phyloP scores from a whole-genome alignment of 2,113 vertebrate species.

The Cottus gobio region DNA sequence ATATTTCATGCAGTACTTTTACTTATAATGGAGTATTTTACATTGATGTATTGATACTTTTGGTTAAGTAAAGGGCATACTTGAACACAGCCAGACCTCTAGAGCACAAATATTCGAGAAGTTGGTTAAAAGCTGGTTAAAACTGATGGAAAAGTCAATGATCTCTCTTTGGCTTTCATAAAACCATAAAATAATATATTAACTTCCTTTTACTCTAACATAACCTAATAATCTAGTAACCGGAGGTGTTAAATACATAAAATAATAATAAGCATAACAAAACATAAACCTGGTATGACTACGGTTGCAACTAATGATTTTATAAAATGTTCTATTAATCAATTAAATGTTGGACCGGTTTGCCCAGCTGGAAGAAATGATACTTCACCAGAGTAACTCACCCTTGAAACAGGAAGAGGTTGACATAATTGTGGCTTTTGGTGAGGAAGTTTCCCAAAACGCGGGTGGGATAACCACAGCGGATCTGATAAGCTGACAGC shows the following conservation, averaged over 20 bases:
- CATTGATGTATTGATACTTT: too few relatives aligned
- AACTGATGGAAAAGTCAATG: not conserved
- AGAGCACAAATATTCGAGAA: not conserved
- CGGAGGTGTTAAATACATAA: not conserved
- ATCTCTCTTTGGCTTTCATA: not conserved
- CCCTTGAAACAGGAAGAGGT: slow-evolving; percentile 99
- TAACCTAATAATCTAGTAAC: not conserved
- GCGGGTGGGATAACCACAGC: slow-evolving; percentile 97
- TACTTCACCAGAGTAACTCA: slow-evolving; percentile 74
- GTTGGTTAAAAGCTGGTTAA: not conserved
- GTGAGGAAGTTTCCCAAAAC: slow-evolving; percentile 99
- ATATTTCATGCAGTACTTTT: too few relatives aligned
- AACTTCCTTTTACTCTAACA: too few relatives aligned
- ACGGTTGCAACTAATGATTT: not conserved
- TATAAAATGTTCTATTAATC: not conserved
- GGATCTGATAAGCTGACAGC: slow-evolving; percentile 98
- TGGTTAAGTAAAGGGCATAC: too few relatives aligned
- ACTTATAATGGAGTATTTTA: too few relatives aligned
- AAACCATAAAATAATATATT: not conserved
- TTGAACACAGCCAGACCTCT: not conserved
- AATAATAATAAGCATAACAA: not conserved
- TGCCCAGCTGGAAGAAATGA: slow-evolving; percentile 48
- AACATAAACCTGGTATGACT: not conserved
- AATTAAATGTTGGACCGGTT: slow-evolving; percentile 16
- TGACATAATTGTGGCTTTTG: slow-evolving; percentile 98